Base-by-base conservation (phyloP, 2,888 invertebrate genomes). In the Dascillus cervinus region DNA sequence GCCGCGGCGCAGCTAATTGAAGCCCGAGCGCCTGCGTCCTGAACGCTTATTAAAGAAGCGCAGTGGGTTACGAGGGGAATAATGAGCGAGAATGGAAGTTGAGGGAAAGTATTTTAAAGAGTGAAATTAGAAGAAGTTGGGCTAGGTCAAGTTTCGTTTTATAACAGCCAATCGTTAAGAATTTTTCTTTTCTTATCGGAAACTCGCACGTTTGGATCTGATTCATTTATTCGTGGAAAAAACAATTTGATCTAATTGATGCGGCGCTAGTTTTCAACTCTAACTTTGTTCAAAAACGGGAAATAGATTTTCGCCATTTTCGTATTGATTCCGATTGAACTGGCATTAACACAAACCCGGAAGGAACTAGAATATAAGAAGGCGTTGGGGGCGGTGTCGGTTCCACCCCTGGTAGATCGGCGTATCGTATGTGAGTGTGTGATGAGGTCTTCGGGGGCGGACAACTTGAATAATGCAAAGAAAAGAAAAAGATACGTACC, bases 71-170 rank as follows among this genome's bases (percentile, higher is more conserved):
- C 54, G 56, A 57, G 60, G 62, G 59, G 56, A 61, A 61, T 61
- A 61, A 61, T 61, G 60, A 62, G 55, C 55, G 55, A 47, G 49
- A 55, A 55, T 53, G 56, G 53, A 60, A 60, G 59, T 56, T 60
- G 56, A 60, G 62, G 56, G 60, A 63, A 63, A 63, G 63, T 61
- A 59, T 62, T 61, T 59, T 59, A 59, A 62, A 61, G 60, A 61
- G 63, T 58, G 59, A 62, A 63, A 63, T 63, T 63, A 62, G 57
- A 58, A 56, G 53, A 52, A 53, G 54, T 61, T 62, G 59, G 50
- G 60, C 52, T 54, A 63, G 63, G 63, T 62, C 61, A 54, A 49
- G 60, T 46, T 44, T n/a, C n/a, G n/a, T n/a, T n/a, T n/a, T n/a
- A n/a, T n/a, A n/a, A n/a, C n/a, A n/a, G n/a, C n/a, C n/a, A n/a